Base-by-base conservation (phyloP, 1,140 invertebrate species). In the Drosophila athabasca region DNA sequence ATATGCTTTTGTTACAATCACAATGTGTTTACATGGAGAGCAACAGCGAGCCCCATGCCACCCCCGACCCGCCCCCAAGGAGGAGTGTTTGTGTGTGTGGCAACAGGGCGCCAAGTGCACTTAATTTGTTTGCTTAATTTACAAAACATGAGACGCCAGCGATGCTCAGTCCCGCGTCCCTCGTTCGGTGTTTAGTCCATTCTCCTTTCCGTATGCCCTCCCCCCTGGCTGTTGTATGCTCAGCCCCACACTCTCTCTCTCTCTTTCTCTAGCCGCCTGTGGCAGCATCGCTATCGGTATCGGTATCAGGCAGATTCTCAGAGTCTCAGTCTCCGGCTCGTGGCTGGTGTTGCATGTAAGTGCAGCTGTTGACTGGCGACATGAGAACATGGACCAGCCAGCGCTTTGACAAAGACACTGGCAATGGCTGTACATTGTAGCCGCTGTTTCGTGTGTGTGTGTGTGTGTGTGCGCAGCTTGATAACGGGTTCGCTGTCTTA, bases 91-190 rank as follows among this genome's bases (percentile, higher is more conserved):
- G 11, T 39, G 60, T 64, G 68, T 70, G 62, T 57, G 55, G 44
- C 59, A 58, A 54, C 62, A 44, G 65, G 66, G 82, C 79, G 83
- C 82, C 84, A 89, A 89, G 84, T 89, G 84, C 84, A 90, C 87
- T 89, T 89, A 89, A 89, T 89, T 89, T 89, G 84, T 90, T 89
- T 89, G 84, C 77, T 90, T 89, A 89, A 90, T 90, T 89, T 90
- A 90, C 73, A 85, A 89, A 87, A 90, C 84, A 90, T 80, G 73
- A 87, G 77, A 87, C 68, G 75, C 55, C 45, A 62, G 65, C 50
- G 62, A 48, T 39, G 50, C 46, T 57, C 62, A 51, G 39, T 35
- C 22, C 31, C 19, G 11, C 13, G 60, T 8, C 22, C 31, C 19
- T 17, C 13, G 60, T 8, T 41, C 66, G 48, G 29, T 49, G 48